Evolutionary conservation across 2,113 vertebrate species (phyloP), one percentile per base, ranked within the genome.

Genomic region (Gasterosteus aculeatus): DNA sequence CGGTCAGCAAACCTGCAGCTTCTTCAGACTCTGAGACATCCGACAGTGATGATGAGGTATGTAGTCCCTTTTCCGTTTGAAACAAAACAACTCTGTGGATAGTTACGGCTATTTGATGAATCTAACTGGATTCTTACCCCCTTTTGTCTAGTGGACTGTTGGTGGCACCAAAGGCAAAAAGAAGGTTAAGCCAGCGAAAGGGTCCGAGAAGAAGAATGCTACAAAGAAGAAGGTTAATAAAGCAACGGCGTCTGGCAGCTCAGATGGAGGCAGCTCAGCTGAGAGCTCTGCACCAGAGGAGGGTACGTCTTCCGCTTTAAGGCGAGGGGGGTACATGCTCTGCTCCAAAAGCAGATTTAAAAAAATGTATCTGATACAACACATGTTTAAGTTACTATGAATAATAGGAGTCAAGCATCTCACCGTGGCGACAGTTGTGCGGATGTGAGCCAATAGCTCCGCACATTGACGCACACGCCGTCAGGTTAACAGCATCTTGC

Each of bases 241-340:
- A 93, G 91, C 96, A 10, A 97, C 97, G n/a, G 97, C 97, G 9
- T 99, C 98, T 0, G 97, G 96, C 86, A 99, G 97, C 92, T 99
- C 98, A 0, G 95, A 96, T 92, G 98, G 97, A 87, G 96, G 96
- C 89, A 98, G 97, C 82, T 98, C 98, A 0, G 97, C 95, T 0
- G 98, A 99, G 89, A 99, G 97, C 90, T 99, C 97, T 0, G 98
- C 97, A 5, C 98, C 97, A 10, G 97, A 99, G 85, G 98, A 99
- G 93, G 98, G 98, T 98, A 91, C 86, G 95, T 78, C 22, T 31
- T 38, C 29, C 19, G 58, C n/a, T 3, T 19, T 56, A 9, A 44
- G 9, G 3, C 22, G 22, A 26, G 22, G 31, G 3, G 3, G 54
- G 0, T 18, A 61, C 22, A 71, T 26, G 2, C 7, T 39, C 1